Evolutionary conservation across 2,113 vertebrate species (phyloP).

Genomic region (Barbus barbus): DNA sequence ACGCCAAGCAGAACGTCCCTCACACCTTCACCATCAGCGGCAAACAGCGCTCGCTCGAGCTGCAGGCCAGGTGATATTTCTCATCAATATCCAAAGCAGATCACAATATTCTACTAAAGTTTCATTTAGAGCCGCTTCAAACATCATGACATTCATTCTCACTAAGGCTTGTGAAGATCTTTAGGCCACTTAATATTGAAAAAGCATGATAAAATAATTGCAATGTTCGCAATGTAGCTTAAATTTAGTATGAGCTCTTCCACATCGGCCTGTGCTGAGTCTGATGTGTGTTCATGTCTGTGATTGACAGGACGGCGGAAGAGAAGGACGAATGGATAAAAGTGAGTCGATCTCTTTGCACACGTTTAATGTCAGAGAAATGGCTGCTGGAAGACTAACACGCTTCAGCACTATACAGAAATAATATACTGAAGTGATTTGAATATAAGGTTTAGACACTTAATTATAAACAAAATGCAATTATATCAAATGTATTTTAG

Average conservation of each 20-base stretch:
- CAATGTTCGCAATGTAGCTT: too few species aligned
- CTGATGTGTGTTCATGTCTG: conserved; percentile 47
- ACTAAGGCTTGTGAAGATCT: neutral
- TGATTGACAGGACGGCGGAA: conserved; percentile 86
- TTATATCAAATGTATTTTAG: too few species aligned
- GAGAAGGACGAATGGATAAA: conserved; percentile 96
- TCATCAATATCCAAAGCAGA: too few species aligned
- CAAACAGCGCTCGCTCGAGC: conserved; percentile 87
- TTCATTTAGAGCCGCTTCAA: too few species aligned
- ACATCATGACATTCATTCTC: neutral
- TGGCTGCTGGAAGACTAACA: too few species aligned
- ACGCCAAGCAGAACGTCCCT: conserved; percentile 82
- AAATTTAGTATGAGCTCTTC: too few species aligned
- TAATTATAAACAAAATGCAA: too few species aligned
- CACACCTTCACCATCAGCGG: conserved; percentile 88
- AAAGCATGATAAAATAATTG: too few species aligned
- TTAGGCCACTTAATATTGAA: neutral
- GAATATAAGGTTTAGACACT: too few species aligned
- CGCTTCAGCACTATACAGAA: neutral
- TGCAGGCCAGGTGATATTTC: conserved; percentile 85
- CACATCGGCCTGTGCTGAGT: too few species aligned
- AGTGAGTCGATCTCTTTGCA: conserved; percentile 67
- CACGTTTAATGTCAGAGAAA: neutral
- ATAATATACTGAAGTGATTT: too few species aligned
- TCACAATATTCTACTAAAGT: too few species aligned